Percentiles rank a stretch among this genome's conserved stretches.
Evolutionary conservation across 2,797 vertebrate genomes (phyloP).

Genomic region (Hydrolagus colliei): DNA sequence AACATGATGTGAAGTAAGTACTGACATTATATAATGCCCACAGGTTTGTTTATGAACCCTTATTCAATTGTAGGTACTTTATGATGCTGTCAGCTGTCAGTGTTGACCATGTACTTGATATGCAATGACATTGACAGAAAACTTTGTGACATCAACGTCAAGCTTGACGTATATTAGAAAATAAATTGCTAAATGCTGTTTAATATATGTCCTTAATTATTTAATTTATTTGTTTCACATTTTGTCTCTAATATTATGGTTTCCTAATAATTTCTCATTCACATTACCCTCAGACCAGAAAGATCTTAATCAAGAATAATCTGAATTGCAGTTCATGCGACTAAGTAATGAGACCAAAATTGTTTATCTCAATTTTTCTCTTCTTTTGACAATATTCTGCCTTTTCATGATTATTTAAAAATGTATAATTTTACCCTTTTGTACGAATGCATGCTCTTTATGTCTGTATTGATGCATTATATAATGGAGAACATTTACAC

Average conservation of each 20-base stretch:
- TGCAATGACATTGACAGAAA: conserved; percentile 10
- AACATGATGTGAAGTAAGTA: conserved; percentile 14
- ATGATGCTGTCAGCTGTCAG: background rate
- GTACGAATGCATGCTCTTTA: too few relatives aligned
- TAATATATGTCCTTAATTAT: background rate
- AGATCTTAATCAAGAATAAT: too few relatives aligned
- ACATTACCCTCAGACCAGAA: too few relatives aligned
- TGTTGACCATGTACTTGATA: conserved; percentile 10
- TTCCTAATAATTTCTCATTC: background rate
- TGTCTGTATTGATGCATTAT: too few relatives aligned
- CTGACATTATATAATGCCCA: background rate
- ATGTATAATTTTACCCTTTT: too few relatives aligned
- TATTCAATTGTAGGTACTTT: conserved; percentile 16
- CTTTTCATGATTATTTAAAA: too few relatives aligned
- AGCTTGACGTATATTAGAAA: background rate
- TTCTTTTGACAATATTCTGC: too few relatives aligned
- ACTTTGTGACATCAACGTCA: conserved; percentile 13
- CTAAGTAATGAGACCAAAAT: too few relatives aligned
- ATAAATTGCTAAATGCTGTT: background rate
- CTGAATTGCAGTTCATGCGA: too few relatives aligned
- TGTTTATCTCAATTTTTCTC: too few relatives aligned
- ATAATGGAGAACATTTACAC: too few relatives aligned
- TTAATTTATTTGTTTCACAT: background rate
- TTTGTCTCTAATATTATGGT: background rate
- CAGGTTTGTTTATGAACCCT: background rate